Base-by-base conservation (phyloP, 2,797 vertebrate genomes). In the Menidia menidia region DNA sequence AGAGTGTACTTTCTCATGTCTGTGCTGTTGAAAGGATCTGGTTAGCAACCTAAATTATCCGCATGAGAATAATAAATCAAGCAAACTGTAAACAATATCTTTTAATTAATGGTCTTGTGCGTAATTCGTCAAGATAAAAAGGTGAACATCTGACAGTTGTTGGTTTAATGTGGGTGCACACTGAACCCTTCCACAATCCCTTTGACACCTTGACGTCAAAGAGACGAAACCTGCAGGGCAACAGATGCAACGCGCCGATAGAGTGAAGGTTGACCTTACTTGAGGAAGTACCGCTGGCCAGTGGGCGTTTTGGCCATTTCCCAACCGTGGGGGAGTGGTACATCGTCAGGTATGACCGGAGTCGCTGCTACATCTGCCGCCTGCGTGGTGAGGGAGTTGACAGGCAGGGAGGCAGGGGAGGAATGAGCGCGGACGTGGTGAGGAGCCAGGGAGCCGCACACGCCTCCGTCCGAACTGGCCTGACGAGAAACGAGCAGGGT, bases 291-390 rank as follows among this genome's bases (percentile, higher is more conserved):
- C 86, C 96, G 95, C 85, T 98, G 97, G 69, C 97, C 97, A 41
- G 96, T 96, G 1, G 95, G 92, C 0, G 97, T 98, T 89, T 98
- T 98, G 50, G 97, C 97, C 97, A 98, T 98, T 88, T 98, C 97
- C 97, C 97, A 98, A 42, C 96, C 97, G 1, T 95, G 95, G 13
- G 97, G 97, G 82, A 98, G 92, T 56, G 96, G 96, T 30, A 98
- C 93, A 7, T 98, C 96, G 3, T 98, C 97, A 0, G 97, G 95
- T 79, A 97, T 80, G 77, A 95, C 91, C 0, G 95, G 90, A 32
- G 95, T 81, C 47, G 95, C 92, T 33, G 95, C 92, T 59, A 93
- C 95, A 19, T 94, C 92, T 55, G 95, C 87, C 30, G 94, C 90
- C 71, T 95, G 95, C 7, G 96, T 94, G 79, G 96, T 94, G 64